These are phyloP conservation scores for Centruroides vittatus DNA, from an alignment of 1,140 invertebrate species.

Conservation along the genomic window DNA sequence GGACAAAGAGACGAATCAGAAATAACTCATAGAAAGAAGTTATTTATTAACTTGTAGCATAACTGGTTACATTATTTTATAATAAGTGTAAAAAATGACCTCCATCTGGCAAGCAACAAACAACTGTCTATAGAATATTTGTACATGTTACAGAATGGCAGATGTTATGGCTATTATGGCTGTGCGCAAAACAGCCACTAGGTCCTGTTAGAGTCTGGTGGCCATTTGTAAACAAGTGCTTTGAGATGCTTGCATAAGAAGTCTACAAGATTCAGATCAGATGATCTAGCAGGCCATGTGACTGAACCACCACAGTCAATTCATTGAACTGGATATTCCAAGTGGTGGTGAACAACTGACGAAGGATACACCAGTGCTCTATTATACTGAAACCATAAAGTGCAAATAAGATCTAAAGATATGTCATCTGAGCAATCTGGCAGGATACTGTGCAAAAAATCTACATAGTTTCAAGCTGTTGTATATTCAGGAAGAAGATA, in stretches of 20 bases:
- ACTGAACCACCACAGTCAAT: background rate
- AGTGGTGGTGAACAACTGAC: background rate
- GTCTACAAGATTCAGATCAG: background rate
- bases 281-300: background rate
- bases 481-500: too few relatives aligned
- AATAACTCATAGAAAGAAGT: too few relatives aligned
- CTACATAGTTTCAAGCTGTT: too few relatives aligned
- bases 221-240: background rate
- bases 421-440: background rate
- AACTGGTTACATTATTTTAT: too few relatives aligned
- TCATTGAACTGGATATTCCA: background rate
- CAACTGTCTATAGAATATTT: background rate
- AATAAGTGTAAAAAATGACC: background rate
- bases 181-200: background rate
- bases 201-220: background rate
- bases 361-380: background rate
- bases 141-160: too few relatives aligned
- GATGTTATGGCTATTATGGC: too few relatives aligned
- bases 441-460: background rate
- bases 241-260: background rate
- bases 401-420: background rate
- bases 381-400: background rate
- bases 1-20: too few relatives aligned
- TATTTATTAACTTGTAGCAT: too few relatives aligned
- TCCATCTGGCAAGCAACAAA: background rate